Evolutionary conservation across 2,113 vertebrate genomes (phyloP).

Genomic region (Rhegmatorhina hoffmannsi): DNA sequence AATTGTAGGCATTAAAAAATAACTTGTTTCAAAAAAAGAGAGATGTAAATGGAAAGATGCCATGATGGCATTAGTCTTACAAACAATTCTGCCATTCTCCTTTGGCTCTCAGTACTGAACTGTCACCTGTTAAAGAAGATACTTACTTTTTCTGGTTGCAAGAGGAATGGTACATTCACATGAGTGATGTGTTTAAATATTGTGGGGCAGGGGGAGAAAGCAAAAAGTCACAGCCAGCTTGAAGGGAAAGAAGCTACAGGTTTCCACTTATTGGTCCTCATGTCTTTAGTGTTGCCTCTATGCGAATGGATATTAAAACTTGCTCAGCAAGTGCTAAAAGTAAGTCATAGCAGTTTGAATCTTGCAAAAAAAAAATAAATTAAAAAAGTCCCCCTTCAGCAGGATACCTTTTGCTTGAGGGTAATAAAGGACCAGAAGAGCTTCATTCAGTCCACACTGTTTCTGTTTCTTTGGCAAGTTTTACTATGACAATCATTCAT

Average conservation of each 20-base stretch:
- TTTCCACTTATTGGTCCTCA: not conserved
- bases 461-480: not conserved
- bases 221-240: not conserved
- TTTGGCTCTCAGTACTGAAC: not conserved
- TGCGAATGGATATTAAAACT: not conserved
- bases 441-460: not conserved
- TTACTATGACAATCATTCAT: not conserved
- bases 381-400: not conserved
- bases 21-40: conserved; percentile 31
- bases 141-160: not conserved
- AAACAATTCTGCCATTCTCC: conserved; percentile 21
- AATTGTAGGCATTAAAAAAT: conserved; percentile 53
- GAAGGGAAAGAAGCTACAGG: not conserved
- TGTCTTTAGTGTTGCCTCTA: not conserved
- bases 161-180: not conserved
- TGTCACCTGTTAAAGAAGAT: not conserved
- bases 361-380: not conserved
- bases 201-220: not conserved
- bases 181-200: not conserved
- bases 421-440: not conserved
- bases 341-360: not conserved
- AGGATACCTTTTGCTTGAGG: not conserved
- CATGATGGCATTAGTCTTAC: not conserved
- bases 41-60: conserved; percentile 15
- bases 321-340: not conserved